A percentile compares a stretch with the other conserved stretches of the same genome.
Conservation (phyloP, 2,113 vertebrate genomes). For the Phyllopteryx taeniolatus region DNA sequence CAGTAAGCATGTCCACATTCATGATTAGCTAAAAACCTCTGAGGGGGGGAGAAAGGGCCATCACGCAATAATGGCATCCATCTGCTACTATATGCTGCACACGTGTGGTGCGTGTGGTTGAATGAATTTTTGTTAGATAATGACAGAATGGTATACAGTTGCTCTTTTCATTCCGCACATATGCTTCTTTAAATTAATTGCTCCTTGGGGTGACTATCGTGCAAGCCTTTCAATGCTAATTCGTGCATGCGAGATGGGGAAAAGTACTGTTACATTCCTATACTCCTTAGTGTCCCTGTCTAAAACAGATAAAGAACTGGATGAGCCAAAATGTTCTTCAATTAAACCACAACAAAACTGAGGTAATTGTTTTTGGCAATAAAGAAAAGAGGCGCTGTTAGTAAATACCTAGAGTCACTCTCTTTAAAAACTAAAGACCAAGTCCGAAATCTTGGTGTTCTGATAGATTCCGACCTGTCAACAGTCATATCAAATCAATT, state of each 20-base stretch:
- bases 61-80: conserved; percentile 33
- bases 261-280: neutral
- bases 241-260: conserved; percentile 18
- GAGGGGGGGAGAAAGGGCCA: conserved; percentile 14
- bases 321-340: too few species aligned
- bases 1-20: conserved; percentile 8
- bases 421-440: too few species aligned
- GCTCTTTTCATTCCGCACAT: conserved; percentile 23
- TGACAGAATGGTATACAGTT: conserved; percentile 7
- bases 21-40: conserved; percentile 27
- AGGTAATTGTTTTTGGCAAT: too few species aligned
- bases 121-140: conserved; percentile 12
- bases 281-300: neutral
- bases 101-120: conserved; percentile 9
- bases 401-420: too few species aligned
- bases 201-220: conserved; percentile 30
- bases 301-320: too few species aligned
- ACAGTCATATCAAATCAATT: too few species aligned
- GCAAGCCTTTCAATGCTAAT: conserved; percentile 23
- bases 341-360: too few species aligned
- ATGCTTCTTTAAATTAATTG: conserved; percentile 36
- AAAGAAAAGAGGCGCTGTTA: too few species aligned
- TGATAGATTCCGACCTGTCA: too few species aligned
- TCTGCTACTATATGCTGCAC: conserved; percentile 33
- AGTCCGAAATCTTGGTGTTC: too few species aligned